Evolutionary conservation across 1,140 invertebrate genomes (phyloP).

Genomic region (Drosophila navojoa): DNA sequence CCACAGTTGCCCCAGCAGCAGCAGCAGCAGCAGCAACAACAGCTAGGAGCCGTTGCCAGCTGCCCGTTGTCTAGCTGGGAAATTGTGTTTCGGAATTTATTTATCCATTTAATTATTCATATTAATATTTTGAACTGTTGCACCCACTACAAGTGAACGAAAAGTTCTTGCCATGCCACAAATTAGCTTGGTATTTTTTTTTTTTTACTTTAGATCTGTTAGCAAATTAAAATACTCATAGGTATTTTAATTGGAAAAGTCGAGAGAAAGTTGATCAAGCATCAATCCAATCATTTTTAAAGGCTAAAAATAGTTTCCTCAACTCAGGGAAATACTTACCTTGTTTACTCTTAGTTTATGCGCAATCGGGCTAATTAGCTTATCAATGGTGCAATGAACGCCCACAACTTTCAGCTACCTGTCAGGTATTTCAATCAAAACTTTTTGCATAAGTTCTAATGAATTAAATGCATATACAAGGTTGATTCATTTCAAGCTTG

Average conservation of each 20-base stretch:
- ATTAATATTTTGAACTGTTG: constrained; percentile 15
- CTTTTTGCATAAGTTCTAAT: no score
- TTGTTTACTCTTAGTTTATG: no score
- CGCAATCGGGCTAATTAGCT: not conserved
- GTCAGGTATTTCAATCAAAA: constrained; percentile 14
- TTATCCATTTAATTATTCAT: constrained; percentile 55
- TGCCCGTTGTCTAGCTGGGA: constrained; percentile 21
- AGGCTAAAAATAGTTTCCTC: no score
- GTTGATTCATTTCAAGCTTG: no score
- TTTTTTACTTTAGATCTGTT: no score
- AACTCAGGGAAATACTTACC: no score
- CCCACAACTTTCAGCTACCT: constrained; percentile 10
- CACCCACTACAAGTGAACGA: not conserved
- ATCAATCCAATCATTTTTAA: no score
- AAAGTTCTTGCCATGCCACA: not conserved
- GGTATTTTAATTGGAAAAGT: not conserved
- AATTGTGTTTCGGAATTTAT: constrained; percentile 56
- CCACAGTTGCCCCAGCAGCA: constrained; percentile 34
- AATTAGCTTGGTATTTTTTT: not conserved
- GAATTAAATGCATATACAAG: no score
- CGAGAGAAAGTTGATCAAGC: no score
- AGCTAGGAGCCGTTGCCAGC: not conserved
- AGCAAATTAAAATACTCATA: not conserved
- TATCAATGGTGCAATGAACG: no score
- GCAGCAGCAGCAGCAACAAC: constrained; percentile 12